A percentile compares a stretch with the other conserved stretches of the same genome.
Evolutionary conservation across 2,797 vertebrate genomes (phyloP).

Genomic region (Parauchenoglanis ngamensis): DNA sequence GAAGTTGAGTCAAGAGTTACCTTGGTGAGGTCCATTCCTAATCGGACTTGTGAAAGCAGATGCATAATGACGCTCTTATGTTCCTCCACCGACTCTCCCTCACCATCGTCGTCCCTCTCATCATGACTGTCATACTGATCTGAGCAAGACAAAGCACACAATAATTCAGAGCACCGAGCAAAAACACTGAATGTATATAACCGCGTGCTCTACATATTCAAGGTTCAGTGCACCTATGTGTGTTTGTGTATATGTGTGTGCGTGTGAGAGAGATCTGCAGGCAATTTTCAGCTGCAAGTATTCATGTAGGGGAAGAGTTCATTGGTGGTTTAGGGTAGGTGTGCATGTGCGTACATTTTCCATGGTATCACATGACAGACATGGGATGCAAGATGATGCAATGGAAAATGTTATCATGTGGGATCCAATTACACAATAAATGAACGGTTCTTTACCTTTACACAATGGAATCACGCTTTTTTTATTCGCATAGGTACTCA

Average conservation of each 20-base stretch:
- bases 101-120: slow-evolving; percentile 90
- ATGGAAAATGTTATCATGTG: not conserved
- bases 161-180: not conserved
- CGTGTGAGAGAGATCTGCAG: too few relatives aligned
- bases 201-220: not conserved
- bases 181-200: not conserved
- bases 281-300: not conserved
- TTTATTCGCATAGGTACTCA: not conserved
- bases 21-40: slow-evolving; percentile 99
- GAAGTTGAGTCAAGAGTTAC: slow-evolving; percentile 67
- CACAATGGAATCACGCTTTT: too few relatives aligned
- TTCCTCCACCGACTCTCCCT: slow-evolving; percentile 96
- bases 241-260: not conserved
- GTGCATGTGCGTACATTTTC: not conserved
- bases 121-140: slow-evolving; percentile 93
- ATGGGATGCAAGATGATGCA: not conserved
- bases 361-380: not conserved
- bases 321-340: too few relatives aligned
- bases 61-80: slow-evolving; percentile 99
- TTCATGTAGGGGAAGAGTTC: not conserved
- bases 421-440: slow-evolving; percentile 5
- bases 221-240: not conserved
- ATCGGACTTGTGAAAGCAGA: slow-evolving; percentile 93
- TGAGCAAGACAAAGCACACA: slow-evolving; percentile 59
- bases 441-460: not conserved